Evolutionary conservation across 2,797 vertebrate genomes (phyloP).

Genomic region (Hyperoplus lanceolatus): DNA sequence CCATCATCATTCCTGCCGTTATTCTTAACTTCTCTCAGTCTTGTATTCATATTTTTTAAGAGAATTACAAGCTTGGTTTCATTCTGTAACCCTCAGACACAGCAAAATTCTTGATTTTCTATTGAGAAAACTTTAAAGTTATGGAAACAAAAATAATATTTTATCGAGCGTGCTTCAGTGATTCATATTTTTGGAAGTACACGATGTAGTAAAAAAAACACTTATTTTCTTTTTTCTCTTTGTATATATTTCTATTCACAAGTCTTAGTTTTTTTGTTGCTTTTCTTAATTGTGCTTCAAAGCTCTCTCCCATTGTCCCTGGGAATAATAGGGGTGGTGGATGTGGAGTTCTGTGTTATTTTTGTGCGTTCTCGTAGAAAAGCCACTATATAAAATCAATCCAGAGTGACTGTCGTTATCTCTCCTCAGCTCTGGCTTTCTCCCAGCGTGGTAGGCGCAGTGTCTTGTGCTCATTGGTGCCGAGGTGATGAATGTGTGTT

Average conservation of each 20-base stretch:
- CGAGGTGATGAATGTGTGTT: slow-evolving; percentile 67
- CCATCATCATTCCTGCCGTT: slow-evolving; percentile 2
- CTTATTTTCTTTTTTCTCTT: slow-evolving; percentile 17
- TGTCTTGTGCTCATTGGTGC: slow-evolving; percentile 53
- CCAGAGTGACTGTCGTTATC: slow-evolving; percentile 67
- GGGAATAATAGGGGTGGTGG: slow-evolving; percentile 56
- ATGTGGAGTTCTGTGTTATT: slow-evolving; percentile 66
- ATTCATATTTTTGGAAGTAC: neutral
- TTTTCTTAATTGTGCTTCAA: slow-evolving; percentile 34
- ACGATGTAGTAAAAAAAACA: neutral
- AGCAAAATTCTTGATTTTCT: neutral
- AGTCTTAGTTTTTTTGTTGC: slow-evolving; percentile 38
- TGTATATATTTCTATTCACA: slow-evolving; percentile 28
- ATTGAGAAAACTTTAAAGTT: neutral
- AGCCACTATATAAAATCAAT: slow-evolving; percentile 70
- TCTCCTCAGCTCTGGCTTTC: slow-evolving; percentile 46
- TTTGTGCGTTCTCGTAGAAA: slow-evolving; percentile 61
- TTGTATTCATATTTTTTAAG: neutral
- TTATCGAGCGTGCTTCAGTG: neutral
- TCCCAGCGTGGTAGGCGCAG: slow-evolving; percentile 30
- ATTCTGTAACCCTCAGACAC: neutral
- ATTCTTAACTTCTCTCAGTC: slow-evolving; percentile 7
- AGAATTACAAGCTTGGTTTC: neutral
- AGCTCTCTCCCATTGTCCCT: slow-evolving; percentile 57
- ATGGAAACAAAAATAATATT: neutral